Conservation (phyloP, 2,888 invertebrate species). For the Cataglyphis altisquamis region DNA sequence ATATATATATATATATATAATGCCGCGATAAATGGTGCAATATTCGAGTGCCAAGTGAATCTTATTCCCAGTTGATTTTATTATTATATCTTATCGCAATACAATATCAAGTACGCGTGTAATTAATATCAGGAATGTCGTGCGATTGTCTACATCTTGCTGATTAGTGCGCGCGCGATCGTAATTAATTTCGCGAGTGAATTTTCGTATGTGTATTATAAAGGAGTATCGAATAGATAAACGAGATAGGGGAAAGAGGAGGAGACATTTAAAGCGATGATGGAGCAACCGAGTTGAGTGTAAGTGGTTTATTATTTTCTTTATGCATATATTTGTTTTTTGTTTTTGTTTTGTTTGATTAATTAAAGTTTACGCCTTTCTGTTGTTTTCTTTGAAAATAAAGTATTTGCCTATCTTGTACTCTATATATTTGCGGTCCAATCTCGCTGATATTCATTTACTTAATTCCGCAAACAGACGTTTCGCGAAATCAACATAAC, state of each 20-base stretch:
- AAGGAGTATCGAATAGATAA: neutral
- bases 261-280: neutral
- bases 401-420: slow-evolving; percentile 16
- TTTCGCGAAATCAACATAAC: slow-evolving; percentile 53
- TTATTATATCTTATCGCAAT: neutral
- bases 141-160: neutral
- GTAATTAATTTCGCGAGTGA: neutral
- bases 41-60: neutral
- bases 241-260: neutral
- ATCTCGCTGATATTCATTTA: slow-evolving; percentile 18
- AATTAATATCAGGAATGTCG: neutral
- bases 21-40: neutral
- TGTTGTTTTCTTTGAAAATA: slow-evolving; percentile 40
- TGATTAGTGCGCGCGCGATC: neutral
- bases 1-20: too few relatives aligned
- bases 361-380: slow-evolving; percentile 3
- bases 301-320: slow-evolving; percentile 12
- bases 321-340: slow-evolving; percentile 3
- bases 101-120: neutral
- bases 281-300: neutral
- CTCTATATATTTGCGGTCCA: neutral
- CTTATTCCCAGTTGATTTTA: neutral
- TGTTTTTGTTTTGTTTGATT: slow-evolving; percentile 22
- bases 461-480: slow-evolving; percentile 30
- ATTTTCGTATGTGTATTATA: neutral